Evolutionary conservation across 2,797 vertebrate species (phyloP).

Genomic region (Sus cebifrons): DNA sequence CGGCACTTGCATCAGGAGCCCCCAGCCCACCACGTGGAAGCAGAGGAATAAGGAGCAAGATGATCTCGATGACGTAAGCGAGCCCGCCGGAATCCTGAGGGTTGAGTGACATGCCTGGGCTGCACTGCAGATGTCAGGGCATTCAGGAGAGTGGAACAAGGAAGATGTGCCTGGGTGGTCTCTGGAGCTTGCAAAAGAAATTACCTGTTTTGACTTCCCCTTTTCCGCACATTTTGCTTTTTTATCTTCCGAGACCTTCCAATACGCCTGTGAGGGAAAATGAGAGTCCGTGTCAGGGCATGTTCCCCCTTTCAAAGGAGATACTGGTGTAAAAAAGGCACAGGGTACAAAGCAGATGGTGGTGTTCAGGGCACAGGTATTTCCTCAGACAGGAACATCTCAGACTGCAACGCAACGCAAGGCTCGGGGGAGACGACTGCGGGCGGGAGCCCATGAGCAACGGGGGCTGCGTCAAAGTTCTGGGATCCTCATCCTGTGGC

Average conservation of each 20-base stretch:
- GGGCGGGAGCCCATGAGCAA: no score
- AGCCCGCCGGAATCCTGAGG: not conserved
- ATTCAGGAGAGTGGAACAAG: not conserved
- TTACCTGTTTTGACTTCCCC: constrained; percentile 98
- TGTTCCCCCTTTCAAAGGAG: not conserved
- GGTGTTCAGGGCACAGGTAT: not conserved
- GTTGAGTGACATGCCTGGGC: fast-evolving
- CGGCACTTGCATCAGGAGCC: not conserved
- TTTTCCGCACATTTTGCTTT: constrained; percentile 94
- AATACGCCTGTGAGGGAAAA: constrained; percentile 91
- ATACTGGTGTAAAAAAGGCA: not conserved
- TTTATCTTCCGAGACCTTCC: constrained; percentile 94
- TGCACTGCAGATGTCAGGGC: fast-evolving
- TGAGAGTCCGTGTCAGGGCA: not conserved
- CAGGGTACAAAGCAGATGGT: not conserved
- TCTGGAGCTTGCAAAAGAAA: not conserved
- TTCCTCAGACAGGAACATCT: not conserved
- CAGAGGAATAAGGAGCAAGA: fast-evolving
- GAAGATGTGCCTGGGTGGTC: not conserved
- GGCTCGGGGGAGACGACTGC: not conserved
- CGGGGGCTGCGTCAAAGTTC: not conserved
- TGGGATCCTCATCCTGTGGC: not conserved
- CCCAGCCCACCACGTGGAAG: fast-evolving
- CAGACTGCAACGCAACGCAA: not conserved
- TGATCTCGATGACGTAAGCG: fast-evolving